phyloP scores from a whole-genome alignment of 2,888 invertebrate genomes.

The Apocheima hispidaria region DNA sequence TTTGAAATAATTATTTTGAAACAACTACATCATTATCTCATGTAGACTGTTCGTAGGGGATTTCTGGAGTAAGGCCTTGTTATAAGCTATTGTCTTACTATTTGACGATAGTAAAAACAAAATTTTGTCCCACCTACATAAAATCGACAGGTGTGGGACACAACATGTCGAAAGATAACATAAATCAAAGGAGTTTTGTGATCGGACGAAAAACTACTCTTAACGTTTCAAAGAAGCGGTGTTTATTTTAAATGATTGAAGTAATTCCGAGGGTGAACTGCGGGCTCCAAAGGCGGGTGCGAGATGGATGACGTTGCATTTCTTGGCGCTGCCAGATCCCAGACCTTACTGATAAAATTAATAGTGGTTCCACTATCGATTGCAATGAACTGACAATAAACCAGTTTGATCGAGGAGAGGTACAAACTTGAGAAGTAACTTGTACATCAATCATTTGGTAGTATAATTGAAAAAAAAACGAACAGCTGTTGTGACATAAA shows the following conservation, averaged over 20 bases:
- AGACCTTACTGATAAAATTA: constrained; percentile 72
- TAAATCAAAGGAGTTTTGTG: constrained; percentile 72
- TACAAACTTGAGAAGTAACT: constrained; percentile 49
- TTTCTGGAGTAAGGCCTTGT: not conserved
- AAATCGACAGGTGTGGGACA: constrained; percentile 64
- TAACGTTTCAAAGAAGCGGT: constrained; percentile 69
- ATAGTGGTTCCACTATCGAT: constrained; percentile 74
- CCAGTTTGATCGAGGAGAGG: constrained; percentile 73
- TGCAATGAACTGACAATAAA: constrained; percentile 67
- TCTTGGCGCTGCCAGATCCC: constrained; percentile 60
- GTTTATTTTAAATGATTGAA: constrained; percentile 80
- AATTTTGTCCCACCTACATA: constrained; percentile 44
- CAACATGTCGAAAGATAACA: constrained; percentile 58
- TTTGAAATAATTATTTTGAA: not conserved
- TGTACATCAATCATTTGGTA: constrained; percentile 72
- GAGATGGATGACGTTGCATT: constrained; percentile 77
- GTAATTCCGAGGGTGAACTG: constrained; percentile 68
- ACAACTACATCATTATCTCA: not conserved
- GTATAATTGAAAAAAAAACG: constrained; percentile 81
- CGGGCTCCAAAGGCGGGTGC: constrained; percentile 61
- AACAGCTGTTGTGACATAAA: constrained; percentile 68
- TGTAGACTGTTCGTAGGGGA: not conserved
- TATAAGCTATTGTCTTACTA: constrained; percentile 14
- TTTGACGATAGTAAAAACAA: constrained; percentile 29
- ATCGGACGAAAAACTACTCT: constrained; percentile 66